Conservation (phyloP, 2,113 vertebrate genomes). For the Falco punctatus region DNA sequence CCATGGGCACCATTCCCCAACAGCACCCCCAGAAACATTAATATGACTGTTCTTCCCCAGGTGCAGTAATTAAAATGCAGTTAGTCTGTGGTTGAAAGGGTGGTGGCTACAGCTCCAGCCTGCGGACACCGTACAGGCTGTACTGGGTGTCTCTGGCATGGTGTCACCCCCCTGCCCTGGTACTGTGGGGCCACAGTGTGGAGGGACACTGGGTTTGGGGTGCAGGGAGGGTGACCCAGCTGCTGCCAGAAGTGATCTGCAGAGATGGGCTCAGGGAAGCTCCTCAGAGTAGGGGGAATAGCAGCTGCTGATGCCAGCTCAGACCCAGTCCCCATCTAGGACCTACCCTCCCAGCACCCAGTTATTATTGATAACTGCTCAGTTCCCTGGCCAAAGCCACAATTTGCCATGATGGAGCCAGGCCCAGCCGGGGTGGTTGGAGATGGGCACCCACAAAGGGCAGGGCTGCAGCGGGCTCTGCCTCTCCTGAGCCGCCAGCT, state of each 20-base stretch:
- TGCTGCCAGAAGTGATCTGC: accelerated
- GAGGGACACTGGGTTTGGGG: not conserved
- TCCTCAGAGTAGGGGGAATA: not conserved
- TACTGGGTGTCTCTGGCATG: accelerated
- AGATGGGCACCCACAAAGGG: not conserved
- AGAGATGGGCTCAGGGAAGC: not conserved
- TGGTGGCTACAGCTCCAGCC: not conserved
- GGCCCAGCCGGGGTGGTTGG: not conserved
- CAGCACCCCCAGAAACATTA: not conserved
- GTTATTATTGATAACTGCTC: accelerated
- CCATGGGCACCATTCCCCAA: not conserved
- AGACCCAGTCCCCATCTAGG: too few species aligned
- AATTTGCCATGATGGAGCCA: accelerated
- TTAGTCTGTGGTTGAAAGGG: too few species aligned
- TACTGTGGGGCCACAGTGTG: not conserved
- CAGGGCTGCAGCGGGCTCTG: not conserved
- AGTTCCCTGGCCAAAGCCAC: not conserved
- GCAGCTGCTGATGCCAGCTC: not conserved
- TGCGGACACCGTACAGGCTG: accelerated
- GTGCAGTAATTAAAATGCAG: not conserved
- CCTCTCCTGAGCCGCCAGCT: not conserved
- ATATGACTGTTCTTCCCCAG: not conserved
- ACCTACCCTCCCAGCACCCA: not conserved
- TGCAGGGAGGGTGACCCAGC: not conserved
- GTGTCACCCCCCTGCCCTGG: too few species aligned